Base-by-base conservation (phyloP, 2,113 vertebrate genomes). In the Istiophorus platypterus region DNA sequence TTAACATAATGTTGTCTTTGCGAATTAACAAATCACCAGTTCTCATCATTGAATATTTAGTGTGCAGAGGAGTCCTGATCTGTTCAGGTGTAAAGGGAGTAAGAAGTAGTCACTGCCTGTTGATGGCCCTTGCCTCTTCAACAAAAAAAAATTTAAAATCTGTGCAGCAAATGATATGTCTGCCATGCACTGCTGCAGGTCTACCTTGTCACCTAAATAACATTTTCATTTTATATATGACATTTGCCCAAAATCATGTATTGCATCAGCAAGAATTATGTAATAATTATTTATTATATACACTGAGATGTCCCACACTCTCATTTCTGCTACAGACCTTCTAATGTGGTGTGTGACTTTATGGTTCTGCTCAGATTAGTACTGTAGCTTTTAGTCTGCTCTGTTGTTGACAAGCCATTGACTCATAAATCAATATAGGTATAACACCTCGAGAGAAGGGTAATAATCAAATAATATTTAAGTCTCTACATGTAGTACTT, bases 161-260 rank as follows among this genome's bases (percentile, higher is more conserved):
- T 31, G 26, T 51, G 6, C 17, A n/a, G 13, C 57, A 54, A 49
- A 80, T 49, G 29, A 68, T 68, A 54, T 67, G 31, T 61, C 41
- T 41, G 0, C n/a, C 5, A 49, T 34, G 45, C 63, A 17, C 71
- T 63, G 47, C 26, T 24, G 18, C 56, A 52, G 56, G 1, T 54
- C 4, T 24, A 15, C 58, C n/a, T 26, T 45, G 63, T 68, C 56
- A 70, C 66, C 57, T 70, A 20, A 59, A 59, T 39, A 61, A 22
- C 41, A 41, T 59, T 63, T 39, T 20, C n/a, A 31, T 24, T 62
- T 31, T 31, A 20, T 45, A 34, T 47, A 15, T 9, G n/a, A 56
- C 39, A 69, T 51, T 34, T 51, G 22, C 20, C 56, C 41, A 39
- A 61, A 26, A 34, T n/a, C 27, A 59, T 14, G 15, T 15, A 5